Evolutionary conservation across 2,113 vertebrate genomes (phyloP).

Genomic region (Grammomys surdaster): DNA sequence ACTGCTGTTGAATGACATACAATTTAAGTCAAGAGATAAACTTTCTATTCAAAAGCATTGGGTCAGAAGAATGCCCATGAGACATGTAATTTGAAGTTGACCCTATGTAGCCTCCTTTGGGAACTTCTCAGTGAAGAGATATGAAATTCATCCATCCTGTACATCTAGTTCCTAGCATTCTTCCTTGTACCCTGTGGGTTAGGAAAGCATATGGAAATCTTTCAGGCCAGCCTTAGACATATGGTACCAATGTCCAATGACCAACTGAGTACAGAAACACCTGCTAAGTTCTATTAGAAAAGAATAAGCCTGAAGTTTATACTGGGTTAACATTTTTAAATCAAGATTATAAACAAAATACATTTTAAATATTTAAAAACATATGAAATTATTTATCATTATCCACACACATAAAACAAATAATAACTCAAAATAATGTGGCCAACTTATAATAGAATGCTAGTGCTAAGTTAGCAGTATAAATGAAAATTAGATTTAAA

Average conservation of each 20-base stretch:
- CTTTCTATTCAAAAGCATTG: background rate
- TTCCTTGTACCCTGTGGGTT: background rate
- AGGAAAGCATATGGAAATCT: background rate
- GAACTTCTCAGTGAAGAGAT: background rate
- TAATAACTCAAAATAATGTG: slow-evolving; percentile 17
- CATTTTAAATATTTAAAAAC: background rate
- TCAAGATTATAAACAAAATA: background rate
- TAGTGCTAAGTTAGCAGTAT: background rate
- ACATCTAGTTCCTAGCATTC: background rate
- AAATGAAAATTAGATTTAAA: background rate
- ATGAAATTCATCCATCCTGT: background rate
- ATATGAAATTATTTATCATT: background rate
- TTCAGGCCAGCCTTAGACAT: background rate
- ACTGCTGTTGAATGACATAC: background rate
- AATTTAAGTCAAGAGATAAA: background rate
- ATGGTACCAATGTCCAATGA: background rate
- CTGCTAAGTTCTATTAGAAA: slow-evolving; percentile 33
- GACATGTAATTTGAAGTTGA: background rate
- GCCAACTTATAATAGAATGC: background rate
- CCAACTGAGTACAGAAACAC: background rate
- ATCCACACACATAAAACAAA: background rate
- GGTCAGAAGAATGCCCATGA: background rate
- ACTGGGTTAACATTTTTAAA: background rate
- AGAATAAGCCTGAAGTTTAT: background rate
- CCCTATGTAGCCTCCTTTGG: background rate